Evolutionary conservation across 2,888 invertebrate species (phyloP), one percentile per base, ranked within the genome.

Genomic region (Trichopoda pennipes): DNA sequence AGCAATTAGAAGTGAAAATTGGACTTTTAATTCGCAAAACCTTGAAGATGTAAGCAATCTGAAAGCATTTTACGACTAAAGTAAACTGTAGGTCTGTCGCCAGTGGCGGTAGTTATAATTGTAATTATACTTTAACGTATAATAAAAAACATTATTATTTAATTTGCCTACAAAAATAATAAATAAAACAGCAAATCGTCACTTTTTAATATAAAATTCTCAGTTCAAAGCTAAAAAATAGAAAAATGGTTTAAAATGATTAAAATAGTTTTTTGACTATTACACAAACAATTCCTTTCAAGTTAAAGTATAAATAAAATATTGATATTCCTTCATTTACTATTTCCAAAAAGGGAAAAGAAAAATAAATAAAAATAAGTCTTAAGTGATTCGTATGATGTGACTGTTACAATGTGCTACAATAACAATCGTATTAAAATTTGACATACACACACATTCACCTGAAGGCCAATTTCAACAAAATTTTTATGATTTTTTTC

Each of bases 351-450:
- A 38, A 28, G 2, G 6, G 32, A 63, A 38, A 10, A 51, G 4
- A 8, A 16, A 35, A 21, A 51, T 3, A 49, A 35, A 19, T 35
- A 38, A 14, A 17, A 17, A 32, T n/a, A 32, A 17, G 47, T 10
- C 32, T 47, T n/a, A 51, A 51, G 32, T 51, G 10, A 14, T 64
- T 21, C 64, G 10, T 35, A 10, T 21, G 16, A 51, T 35, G 21
- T 35, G 35, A 51, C 16, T 19, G 16, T 51, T 16, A 8, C 42
- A 47, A 19, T 47, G 44, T 49, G 12, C 32, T 28, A 49, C 21
- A 61, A 44, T n/a, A 44, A 44, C 63, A 51, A 64, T 21, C 16
- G 35, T 10, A 51, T 64, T 21, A 51, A 35, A 35, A 35, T 38
- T 21, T 51, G 9, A 35, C 16, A 19, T 12, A 12, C 38, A 44